Evolutionary conservation across 2,888 invertebrate species (phyloP), one percentile per base, ranked within the genome.

Genomic region (Sylvicola cinctus): DNA sequence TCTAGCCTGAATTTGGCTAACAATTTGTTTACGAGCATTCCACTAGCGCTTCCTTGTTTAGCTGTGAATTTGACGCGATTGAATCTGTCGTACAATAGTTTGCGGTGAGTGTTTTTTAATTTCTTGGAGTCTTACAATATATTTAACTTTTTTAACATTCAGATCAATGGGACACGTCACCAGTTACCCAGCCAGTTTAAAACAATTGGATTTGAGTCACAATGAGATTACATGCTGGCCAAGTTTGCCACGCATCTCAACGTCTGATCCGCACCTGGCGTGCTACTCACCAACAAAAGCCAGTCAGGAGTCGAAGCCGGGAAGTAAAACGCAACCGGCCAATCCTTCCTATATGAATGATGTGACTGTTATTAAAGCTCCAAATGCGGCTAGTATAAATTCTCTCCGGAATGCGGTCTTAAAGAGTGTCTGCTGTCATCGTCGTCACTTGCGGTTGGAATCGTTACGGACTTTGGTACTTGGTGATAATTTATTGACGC

Each of bases 201-300:
- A 90, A 39, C 88, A 91, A 51, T 58, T 98, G 29, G 95, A 96
- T 58, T 63, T 96, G 26, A 87, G 88, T 31, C 83, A 87, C 52
- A 95, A 93, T 57, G 76, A 79, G 55, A 83, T 91, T 43, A 74
- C 75, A 0, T 77, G 79, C 47, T 91, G 90, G 90, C 84, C 84
- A 0, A 83, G 83, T 50, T 56, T 84, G 42, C 83, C 83, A 0
- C 75, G 76, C 51, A 71, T 78, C 16, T 61, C 64, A 16, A 54
- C 52, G 39, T 64, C 68, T 16, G 71, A 78, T 45, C 65, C 68
- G 1, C 71, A 75, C 34, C 64, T 78, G 14, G 67, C 76, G 3
- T 83, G 83, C 52, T 80, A 78, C 47, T 71, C 71, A 4, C 20
- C 20, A 20, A 20, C 20, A 20, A 20, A 20, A 20, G 20, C 20